These are phyloP conservation scores for Catocala sponsa DNA, from an alignment of 2,888 invertebrate genomes.

Conservation along the genomic window DNA sequence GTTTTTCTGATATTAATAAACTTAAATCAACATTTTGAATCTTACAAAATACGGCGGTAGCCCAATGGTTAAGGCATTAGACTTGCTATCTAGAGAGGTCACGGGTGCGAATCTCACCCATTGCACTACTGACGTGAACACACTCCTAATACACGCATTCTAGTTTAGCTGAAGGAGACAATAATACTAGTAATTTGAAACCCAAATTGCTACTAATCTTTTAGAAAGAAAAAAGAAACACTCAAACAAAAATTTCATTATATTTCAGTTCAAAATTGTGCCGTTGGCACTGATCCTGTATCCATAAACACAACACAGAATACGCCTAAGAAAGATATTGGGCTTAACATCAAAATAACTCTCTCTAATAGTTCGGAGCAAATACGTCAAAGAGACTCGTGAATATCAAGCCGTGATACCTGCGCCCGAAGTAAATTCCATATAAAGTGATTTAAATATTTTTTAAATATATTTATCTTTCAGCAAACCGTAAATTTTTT, in stretches of 20 bases:
- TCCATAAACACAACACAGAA: slow-evolving; percentile 13
- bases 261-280: slow-evolving; percentile 54
- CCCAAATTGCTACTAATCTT: too few species aligned
- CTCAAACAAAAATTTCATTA: neutral
- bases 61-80: too few species aligned
- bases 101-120: too few species aligned
- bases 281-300: slow-evolving; percentile 22
- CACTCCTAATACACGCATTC: too few species aligned
- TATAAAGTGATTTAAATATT: slow-evolving; percentile 25
- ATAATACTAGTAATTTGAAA: too few species aligned
- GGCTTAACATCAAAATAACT: slow-evolving; percentile 74
- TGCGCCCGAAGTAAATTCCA: slow-evolving; percentile 11
- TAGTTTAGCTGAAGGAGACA: too few species aligned
- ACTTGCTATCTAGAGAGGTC: too few species aligned
- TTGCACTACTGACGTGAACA: too few species aligned
- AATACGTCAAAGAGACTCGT: slow-evolving; percentile 13
- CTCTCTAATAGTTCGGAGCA: slow-evolving; percentile 55
- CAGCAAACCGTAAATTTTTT: neutral
- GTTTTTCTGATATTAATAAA: neutral
- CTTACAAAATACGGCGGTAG: too few species aligned
- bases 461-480: slow-evolving; percentile 29
- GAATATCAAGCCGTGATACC: slow-evolving; percentile 13
- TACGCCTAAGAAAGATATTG: slow-evolving; percentile 67
- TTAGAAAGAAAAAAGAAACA: too few species aligned
- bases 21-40: too few species aligned